Base-by-base conservation (phyloP, 1,140 invertebrate genomes). In the Ceratosolen fusciceps region DNA sequence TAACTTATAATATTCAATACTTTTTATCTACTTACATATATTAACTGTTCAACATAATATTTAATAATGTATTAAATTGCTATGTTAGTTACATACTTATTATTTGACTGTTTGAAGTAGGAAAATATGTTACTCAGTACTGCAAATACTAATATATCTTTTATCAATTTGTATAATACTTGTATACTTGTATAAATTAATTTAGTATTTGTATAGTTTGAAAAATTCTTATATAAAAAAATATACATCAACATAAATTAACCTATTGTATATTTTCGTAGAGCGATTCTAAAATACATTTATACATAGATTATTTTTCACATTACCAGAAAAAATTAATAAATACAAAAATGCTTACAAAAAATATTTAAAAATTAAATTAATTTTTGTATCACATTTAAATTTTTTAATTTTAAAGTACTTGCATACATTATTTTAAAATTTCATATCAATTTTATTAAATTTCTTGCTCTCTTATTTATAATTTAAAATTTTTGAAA, bases 141-240 rank as follows among this genome's bases (percentile, higher is more conserved):
- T 75, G 74, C 74, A 75, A 34, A 31, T 75, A 62, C 21, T 58
- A 19, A 62, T 12, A 21, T 24, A 47, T 67, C 37, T 75, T 75
- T 19, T 52, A 75, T 75, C 24, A 49, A 49, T 52, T 52, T 75
- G n/a, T 24, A n/a, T n/a, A n/a, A n/a, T n/a, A n/a, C n/a, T 24
- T 75, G 62, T 7, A 47, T 43, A 74, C 16, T 62, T 62, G 70
- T 74, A 74, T 39, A 74, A 31, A 70, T 62, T 24, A 43, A 12
- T 74, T 29, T 26, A 34, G n/a, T 65, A 67, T 52, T 67, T 52
- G 12, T 37, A 34, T 65, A 75, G 24, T 62, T 19, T 74, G 62
- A 67, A 16, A 75, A 52, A 43, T 67, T 75, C 39, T 62, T 67
- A 52, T 67, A 37, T 52, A 75, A 26, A 21, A 24, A 43, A n/a